Percentiles rank a stretch among this genome's conserved stretches.
Conservation (phyloP, 1,140 invertebrate species). For the Heliconius nattereri region DNA sequence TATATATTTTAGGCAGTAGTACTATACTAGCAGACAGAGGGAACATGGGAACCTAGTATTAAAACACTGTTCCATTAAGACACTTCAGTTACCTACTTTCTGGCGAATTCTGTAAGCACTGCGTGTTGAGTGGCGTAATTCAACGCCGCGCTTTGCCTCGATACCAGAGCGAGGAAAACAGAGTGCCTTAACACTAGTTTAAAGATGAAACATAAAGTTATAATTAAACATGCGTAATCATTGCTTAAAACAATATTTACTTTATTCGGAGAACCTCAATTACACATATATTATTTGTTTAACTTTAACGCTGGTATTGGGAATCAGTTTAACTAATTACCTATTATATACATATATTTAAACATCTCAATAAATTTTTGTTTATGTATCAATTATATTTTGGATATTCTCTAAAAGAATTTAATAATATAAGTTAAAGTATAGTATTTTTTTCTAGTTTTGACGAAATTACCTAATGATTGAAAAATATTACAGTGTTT, state of each 20-base stretch:
- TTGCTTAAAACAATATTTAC: not conserved
- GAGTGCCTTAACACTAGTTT: not conserved
- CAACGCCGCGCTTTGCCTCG: not conserved
- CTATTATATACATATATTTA: not conserved
- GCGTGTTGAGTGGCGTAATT: too few relatives aligned
- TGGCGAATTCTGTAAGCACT: too few relatives aligned
- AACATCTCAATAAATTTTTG: not conserved
- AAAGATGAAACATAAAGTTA: not conserved
- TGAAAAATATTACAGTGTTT: too few relatives aligned
- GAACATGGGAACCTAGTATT: too few relatives aligned
- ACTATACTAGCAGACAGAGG: too few relatives aligned
- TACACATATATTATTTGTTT: constrained; percentile 5
- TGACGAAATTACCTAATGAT: too few relatives aligned
- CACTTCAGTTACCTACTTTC: too few relatives aligned
- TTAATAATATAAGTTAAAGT: not conserved
- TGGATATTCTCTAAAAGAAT: not conserved
- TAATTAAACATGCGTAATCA: not conserved
- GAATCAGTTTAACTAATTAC: not conserved
- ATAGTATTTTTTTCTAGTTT: not conserved
- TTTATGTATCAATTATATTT: not conserved
- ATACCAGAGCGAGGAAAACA: not conserved
- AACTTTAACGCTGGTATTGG: not conserved
- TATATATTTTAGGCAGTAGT: too few relatives aligned
- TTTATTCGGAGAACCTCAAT: not conserved
- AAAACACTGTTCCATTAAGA: too few relatives aligned